phyloP scores from a whole-genome alignment of 2,113 vertebrate species.

The Pogonocichla stellata region DNA sequence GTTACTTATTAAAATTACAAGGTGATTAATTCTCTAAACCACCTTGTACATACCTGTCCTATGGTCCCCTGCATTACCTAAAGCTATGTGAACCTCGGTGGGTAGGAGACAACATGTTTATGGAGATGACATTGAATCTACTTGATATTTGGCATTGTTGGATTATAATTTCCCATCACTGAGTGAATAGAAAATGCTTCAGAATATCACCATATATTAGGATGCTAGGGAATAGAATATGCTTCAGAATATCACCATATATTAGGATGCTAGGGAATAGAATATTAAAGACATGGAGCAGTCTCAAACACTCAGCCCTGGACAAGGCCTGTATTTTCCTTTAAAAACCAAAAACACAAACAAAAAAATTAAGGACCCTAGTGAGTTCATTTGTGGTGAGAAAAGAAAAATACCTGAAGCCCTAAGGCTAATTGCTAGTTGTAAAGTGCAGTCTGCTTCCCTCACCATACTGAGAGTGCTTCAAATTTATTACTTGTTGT shows the following conservation, averaged over 20 bases:
- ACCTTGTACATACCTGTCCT: background rate
- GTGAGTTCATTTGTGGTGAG: background rate
- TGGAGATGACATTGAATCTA: background rate
- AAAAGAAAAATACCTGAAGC: constrained; percentile 24
- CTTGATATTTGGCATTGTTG: background rate
- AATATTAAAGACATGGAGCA: background rate
- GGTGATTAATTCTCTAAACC: background rate
- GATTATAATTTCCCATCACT: background rate
- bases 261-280: background rate
- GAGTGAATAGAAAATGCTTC: background rate
- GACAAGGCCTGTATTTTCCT: background rate
- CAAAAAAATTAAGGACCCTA: background rate
- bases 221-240: background rate
- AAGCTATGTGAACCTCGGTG: background rate
- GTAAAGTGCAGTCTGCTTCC: constrained; percentile 25
- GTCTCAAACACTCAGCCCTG: background rate
- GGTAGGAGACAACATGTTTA: background rate
- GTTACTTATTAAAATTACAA: background rate
- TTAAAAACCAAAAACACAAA: background rate
- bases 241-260: background rate
- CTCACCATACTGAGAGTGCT: background rate
- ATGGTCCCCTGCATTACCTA: background rate
- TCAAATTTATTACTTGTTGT: background rate
- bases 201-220: background rate
- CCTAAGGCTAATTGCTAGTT: constrained; percentile 25